Conservation (phyloP, 2,888 invertebrate species). For the Andrena hattorfiana region DNA sequence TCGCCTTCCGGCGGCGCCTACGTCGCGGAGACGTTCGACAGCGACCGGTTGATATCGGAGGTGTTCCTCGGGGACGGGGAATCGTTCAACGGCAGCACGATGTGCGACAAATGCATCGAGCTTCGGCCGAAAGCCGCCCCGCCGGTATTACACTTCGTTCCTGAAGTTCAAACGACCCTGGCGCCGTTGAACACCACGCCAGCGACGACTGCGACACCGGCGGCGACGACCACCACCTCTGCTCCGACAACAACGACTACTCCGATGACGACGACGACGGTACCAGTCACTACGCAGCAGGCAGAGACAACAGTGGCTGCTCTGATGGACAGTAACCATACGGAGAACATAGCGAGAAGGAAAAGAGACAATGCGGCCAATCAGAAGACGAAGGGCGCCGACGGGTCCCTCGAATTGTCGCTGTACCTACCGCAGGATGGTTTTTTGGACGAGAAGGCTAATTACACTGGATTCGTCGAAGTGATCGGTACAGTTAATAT, state of each 20-base stretch:
- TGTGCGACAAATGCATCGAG: conserved; percentile 86
- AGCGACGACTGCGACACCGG: conserved; percentile 57
- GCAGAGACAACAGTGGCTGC: conserved; percentile 57
- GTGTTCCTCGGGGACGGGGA: conserved; percentile 91
- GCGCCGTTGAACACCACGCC: conserved; percentile 42
- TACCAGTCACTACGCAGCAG: conserved; percentile 43
- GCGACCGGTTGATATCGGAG: conserved; percentile 88
- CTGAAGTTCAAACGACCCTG: conserved; percentile 71
- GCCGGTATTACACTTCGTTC: conserved; percentile 77
- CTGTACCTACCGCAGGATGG: conserved; percentile 89
- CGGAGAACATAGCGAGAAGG: conserved; percentile 62
- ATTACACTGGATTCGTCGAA: conserved; percentile 95
- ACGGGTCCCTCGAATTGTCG: conserved; percentile 74
- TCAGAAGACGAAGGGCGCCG: conserved; percentile 78
- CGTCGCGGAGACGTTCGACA: conserved; percentile 93
- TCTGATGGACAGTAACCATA: conserved; percentile 38
- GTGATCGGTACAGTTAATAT: conserved; percentile 88
- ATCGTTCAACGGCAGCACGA: conserved; percentile 77
- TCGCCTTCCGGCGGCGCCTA: conserved; percentile 91
- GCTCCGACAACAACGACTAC: conserved; percentile 36
- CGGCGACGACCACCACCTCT: conserved; percentile 60
- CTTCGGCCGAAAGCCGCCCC: conserved; percentile 83
- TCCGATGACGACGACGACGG: conserved; percentile 40
- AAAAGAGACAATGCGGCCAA: conserved; percentile 76
- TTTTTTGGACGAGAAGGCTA: conserved; percentile 90